Evolutionary conservation across 2,797 vertebrate genomes (phyloP).

Genomic region (Bucorvus abyssinicus): DNA sequence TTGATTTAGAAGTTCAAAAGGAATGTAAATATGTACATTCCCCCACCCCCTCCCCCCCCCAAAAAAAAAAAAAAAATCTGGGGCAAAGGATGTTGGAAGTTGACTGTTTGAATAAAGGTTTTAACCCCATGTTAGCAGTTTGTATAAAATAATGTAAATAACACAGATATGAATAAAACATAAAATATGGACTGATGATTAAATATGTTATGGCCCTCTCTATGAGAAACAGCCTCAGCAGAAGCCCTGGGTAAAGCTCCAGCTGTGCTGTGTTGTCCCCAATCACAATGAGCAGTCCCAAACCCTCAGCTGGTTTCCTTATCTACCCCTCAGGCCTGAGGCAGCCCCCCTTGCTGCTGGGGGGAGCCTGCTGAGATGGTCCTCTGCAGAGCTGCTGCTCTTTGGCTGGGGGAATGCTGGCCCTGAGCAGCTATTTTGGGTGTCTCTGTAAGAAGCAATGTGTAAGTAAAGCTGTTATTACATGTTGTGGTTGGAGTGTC

Average conservation of each 20-base stretch:
- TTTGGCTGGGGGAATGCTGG: neutral
- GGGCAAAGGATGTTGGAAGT: neutral
- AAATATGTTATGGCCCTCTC: neutral
- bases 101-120: neutral
- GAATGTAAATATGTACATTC: neutral
- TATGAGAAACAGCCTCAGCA: neutral
- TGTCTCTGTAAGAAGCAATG: neutral
- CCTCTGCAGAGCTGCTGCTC: rapidly evolving
- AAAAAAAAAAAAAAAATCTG: neutral
- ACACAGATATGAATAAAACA: neutral
- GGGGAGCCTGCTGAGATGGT: neutral
- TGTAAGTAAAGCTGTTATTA: neutral
- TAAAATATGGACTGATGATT: neutral
- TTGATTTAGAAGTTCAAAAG: conserved; percentile 27
- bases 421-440: neutral
- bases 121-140: neutral
- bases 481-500: neutral
- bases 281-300: neutral
- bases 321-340: rapidly evolving
- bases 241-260: neutral
- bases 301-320: neutral
- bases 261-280: neutral
- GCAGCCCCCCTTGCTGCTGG: rapidly evolving
- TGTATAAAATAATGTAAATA: neutral
- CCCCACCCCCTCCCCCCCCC: neutral